Conservation (phyloP, 2,113 vertebrate genomes). For the Ailuropoda melanoleuca region DNA sequence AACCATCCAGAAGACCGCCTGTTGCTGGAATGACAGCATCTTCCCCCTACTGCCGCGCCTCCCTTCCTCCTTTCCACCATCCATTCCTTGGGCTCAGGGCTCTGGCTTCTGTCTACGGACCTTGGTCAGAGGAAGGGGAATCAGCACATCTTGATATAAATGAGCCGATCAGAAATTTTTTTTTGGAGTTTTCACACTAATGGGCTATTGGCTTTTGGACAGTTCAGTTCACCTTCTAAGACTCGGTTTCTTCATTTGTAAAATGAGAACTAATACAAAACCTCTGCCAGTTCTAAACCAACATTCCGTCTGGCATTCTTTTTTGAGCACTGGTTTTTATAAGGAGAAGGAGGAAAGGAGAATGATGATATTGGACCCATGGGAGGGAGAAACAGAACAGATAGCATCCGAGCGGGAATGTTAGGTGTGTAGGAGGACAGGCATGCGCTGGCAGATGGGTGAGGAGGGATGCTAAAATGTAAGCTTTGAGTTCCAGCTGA, state of each 20-base stretch:
- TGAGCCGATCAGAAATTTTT: background rate
- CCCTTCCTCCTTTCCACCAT: background rate
- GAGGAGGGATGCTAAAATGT: background rate
- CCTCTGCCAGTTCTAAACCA: background rate
- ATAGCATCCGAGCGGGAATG: no score
- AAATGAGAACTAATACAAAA: constrained; percentile 23
- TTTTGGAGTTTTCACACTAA: background rate
- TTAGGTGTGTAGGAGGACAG: background rate
- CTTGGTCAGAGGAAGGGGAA: background rate
- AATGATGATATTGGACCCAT: background rate
- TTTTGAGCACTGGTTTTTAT: background rate
- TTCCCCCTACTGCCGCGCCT: no score
- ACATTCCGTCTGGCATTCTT: background rate
- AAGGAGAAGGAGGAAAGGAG: background rate
- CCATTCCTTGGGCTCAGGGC: background rate
- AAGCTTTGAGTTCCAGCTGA: background rate
- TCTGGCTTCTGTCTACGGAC: background rate
- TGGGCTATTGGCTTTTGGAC: background rate
- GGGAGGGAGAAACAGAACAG: background rate
- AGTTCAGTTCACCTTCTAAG: background rate
- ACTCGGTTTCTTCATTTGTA: background rate
- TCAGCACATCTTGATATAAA: background rate
- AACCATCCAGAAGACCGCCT: background rate
- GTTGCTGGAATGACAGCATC: background rate
- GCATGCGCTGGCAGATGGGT: background rate